Evolutionary conservation across 2,797 vertebrate genomes (phyloP).

Genomic region (Microhierax caerulescens): DNA sequence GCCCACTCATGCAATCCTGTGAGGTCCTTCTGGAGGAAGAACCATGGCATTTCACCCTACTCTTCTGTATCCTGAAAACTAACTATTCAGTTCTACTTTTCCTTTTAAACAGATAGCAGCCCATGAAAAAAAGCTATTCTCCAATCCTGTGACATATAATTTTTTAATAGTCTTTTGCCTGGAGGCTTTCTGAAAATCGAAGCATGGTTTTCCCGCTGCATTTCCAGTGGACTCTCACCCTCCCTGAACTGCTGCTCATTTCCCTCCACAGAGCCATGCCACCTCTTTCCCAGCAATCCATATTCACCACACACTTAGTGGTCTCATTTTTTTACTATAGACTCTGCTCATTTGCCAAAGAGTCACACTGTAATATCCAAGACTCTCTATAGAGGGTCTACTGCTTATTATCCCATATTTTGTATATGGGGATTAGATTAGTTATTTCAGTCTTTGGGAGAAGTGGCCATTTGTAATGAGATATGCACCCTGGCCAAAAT

Average conservation of each 20-base stretch:
- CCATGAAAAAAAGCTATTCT: background rate
- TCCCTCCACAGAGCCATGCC: fast-evolving
- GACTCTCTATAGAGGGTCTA: background rate
- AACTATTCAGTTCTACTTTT: background rate
- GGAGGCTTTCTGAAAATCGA: background rate
- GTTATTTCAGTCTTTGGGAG: background rate
- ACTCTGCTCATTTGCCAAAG: background rate
- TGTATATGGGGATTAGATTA: background rate
- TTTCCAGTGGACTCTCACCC: background rate
- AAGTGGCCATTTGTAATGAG: fast-evolving
- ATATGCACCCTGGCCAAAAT: background rate
- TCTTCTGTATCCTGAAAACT: background rate
- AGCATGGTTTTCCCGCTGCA: background rate
- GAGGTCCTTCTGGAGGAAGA: background rate
- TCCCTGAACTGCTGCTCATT: background rate
- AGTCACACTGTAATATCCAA: background rate
- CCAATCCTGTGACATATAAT: no score
- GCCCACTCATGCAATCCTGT: background rate
- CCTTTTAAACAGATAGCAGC: background rate
- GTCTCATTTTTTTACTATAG: background rate
- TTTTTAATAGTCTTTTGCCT: background rate
- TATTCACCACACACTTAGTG: background rate
- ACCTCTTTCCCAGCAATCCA: background rate
- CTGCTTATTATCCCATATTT: background rate
- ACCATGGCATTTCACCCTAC: background rate